Conservation (phyloP, 2,797 vertebrate genomes). For the Gymnopithys bicolor region DNA sequence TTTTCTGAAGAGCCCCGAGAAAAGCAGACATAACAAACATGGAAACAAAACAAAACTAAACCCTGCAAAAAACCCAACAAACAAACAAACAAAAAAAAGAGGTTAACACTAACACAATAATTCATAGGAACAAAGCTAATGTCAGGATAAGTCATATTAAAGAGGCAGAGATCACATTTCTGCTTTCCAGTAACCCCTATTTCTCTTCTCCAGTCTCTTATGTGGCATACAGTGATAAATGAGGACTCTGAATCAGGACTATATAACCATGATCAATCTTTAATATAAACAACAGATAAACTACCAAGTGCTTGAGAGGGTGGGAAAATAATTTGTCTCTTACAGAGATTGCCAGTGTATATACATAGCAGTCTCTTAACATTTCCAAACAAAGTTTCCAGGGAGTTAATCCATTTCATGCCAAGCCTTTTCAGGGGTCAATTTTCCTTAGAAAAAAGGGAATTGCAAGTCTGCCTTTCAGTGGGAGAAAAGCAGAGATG, state of each 20-base stretch:
- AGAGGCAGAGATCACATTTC: slow-evolving; percentile 23
- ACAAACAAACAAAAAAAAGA: background rate
- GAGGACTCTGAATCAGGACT: slow-evolving; percentile 34
- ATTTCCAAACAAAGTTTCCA: slow-evolving; percentile 60
- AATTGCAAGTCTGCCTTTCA: background rate
- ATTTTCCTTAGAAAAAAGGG: background rate
- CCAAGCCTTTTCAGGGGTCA: slow-evolving; percentile 38
- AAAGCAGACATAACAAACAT: background rate
- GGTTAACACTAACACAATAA: slow-evolving; percentile 6
- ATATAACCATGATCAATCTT: slow-evolving; percentile 53
- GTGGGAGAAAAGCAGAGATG: background rate
- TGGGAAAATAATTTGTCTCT: slow-evolving; percentile 71
- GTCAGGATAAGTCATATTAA: background rate
- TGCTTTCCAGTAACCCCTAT: slow-evolving; percentile 51
- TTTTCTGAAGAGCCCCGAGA: background rate
- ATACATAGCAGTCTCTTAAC: slow-evolving; percentile 42
- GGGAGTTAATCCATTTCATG: slow-evolving; percentile 47
- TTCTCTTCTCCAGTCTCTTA: slow-evolving; percentile 4
- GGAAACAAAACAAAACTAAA: background rate
- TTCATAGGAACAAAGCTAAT: slow-evolving; percentile 33
- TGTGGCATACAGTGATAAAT: slow-evolving; percentile 40
- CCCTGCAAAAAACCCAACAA: too few relatives aligned
- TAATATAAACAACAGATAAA: slow-evolving; percentile 68
- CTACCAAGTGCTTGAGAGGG: slow-evolving; percentile 61
- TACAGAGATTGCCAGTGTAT: background rate